Evolutionary conservation across 2,797 vertebrate species (phyloP).

Genomic region (Spheniscus humboldti): DNA sequence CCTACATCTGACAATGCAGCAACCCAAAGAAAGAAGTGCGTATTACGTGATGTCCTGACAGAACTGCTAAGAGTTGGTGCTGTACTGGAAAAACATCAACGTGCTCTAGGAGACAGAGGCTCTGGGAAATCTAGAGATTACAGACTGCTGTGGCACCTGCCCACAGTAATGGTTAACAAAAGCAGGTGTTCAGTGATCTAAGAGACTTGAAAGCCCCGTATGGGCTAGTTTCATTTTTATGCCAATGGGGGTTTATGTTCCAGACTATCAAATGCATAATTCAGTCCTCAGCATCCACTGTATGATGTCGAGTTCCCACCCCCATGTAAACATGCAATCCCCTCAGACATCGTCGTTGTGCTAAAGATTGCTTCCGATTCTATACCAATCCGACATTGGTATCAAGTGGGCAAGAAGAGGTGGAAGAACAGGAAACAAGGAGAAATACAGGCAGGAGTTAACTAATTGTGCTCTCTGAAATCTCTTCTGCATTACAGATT

Average conservation of each 20-base stretch:
- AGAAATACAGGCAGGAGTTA: background rate
- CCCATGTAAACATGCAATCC: background rate
- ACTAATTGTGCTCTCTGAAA: background rate
- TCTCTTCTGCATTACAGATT: background rate
- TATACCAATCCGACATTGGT: background rate
- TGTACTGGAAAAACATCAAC: background rate
- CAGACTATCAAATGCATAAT: background rate
- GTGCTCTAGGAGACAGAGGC: background rate
- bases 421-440: background rate
- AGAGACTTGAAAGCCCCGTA: background rate
- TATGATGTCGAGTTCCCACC: background rate
- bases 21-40: background rate
- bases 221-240: background rate
- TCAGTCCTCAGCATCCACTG: background rate
- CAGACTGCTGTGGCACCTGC: background rate
- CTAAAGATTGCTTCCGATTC: background rate
- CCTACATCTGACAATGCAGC: background rate
- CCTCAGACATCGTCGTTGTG: fast-evolving
- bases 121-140: background rate
- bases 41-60: background rate
- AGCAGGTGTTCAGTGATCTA: background rate
- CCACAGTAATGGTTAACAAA: background rate
- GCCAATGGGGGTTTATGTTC: background rate
- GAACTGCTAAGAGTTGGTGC: background rate
- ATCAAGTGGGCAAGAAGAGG: background rate